A percentile compares a stretch with the other conserved stretches of the same genome.
Conservation (phyloP, 2,113 vertebrate genomes). For the Ascaphus truei region DNA sequence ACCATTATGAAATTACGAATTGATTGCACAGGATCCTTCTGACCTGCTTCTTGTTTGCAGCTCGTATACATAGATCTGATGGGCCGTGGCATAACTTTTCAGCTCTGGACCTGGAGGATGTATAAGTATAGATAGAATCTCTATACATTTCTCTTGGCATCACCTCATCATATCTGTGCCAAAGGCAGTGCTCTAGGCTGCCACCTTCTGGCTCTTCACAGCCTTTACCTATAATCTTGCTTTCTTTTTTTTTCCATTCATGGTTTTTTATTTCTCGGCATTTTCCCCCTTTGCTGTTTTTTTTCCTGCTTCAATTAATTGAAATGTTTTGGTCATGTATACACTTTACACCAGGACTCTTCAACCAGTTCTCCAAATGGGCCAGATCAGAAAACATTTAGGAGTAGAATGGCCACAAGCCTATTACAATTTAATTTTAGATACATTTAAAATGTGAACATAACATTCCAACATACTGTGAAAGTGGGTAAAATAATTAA, state of each 20-base stretch:
- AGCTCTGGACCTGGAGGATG: conserved; percentile 67
- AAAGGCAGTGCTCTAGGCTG: conserved; percentile 29
- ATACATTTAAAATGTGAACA: too few species aligned
- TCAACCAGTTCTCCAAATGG: too few species aligned
- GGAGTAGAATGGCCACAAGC: too few species aligned
- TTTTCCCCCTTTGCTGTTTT: too few species aligned
- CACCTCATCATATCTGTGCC: conserved; percentile 35
- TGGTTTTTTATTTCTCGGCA: conserved; percentile 9
- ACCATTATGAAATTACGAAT: too few species aligned
- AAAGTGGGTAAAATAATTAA: too few species aligned
- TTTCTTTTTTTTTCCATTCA: background rate
- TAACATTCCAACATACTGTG: too few species aligned
- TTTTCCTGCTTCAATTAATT: conserved; percentile 28
- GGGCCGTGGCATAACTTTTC: conserved; percentile 71
- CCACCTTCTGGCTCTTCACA: conserved; percentile 25
- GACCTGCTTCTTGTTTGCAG: conserved; percentile 62
- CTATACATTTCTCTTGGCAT: conserved; percentile 42
- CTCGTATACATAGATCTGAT: conserved; percentile 57
- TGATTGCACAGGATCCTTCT: too few species aligned
- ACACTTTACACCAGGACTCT: too few species aligned
- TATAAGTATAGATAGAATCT: conserved; percentile 66
- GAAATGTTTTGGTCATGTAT: conserved; percentile 24
- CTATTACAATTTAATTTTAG: too few species aligned
- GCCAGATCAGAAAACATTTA: too few species aligned
- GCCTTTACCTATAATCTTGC: background rate